Percentiles rank a stretch among this genome's conserved stretches.
phyloP scores from a whole-genome alignment of 2,888 invertebrate genomes.

The Sminthurides aquaticus region DNA sequence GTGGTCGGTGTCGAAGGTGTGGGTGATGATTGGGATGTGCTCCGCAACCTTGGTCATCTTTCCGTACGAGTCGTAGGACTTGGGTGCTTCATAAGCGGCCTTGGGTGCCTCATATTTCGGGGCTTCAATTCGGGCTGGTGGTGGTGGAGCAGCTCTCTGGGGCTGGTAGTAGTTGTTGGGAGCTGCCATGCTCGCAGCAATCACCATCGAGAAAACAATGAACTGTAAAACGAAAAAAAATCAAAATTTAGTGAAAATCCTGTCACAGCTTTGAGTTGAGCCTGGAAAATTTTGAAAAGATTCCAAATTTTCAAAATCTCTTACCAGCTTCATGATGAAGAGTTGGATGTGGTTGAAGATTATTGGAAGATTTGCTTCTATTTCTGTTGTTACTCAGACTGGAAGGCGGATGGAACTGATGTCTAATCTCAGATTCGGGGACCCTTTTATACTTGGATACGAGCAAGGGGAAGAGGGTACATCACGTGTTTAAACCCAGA shows the following conservation, averaged over 20 bases:
- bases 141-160: background rate
- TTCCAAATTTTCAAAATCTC: background rate
- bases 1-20: slow-evolving; percentile 27
- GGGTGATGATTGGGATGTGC: slow-evolving; percentile 31
- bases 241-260: too few species aligned
- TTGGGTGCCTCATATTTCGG: slow-evolving; percentile 8
- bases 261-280: too few species aligned
- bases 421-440: background rate
- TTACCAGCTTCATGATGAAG: slow-evolving; percentile 4
- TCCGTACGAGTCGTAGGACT: slow-evolving; percentile 1
- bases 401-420: background rate
- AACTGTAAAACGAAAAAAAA: slow-evolving; percentile 21
- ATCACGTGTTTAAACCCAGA: background rate
- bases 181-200: slow-evolving; percentile 18
- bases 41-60: background rate
- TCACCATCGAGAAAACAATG: slow-evolving; percentile 17
- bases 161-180: slow-evolving; percentile 13
- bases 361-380: background rate
- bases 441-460: background rate
- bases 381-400: background rate
- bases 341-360: background rate
- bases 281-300: too few species aligned
- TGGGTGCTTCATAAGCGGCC: slow-evolving; percentile 2
- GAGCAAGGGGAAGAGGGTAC: background rate
- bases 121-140: background rate